phyloP scores from a whole-genome alignment of 2,797 vertebrate genomes.

The Nyctibius grandis region DNA sequence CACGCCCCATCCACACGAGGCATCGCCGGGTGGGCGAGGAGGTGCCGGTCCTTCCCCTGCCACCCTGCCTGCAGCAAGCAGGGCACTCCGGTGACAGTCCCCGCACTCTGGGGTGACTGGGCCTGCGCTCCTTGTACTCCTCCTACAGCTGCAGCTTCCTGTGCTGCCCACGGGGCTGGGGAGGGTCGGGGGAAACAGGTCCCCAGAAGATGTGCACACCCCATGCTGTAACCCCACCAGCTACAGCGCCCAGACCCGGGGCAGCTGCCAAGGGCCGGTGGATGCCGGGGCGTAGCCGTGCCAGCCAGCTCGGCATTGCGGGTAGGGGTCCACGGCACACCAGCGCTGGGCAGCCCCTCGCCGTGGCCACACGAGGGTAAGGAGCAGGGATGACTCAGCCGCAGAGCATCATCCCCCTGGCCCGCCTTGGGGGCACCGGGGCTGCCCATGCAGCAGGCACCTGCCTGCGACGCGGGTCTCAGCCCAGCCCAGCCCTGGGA shows the following conservation, averaged over 20 bases:
- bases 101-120: rapidly evolving
- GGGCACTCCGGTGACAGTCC: not conserved
- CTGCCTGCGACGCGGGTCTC: rapidly evolving
- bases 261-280: rapidly evolving
- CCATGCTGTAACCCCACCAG: not conserved
- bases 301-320: rapidly evolving
- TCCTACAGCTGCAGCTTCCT: not conserved
- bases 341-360: rapidly evolving
- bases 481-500: not conserved
- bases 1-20: rapidly evolving
- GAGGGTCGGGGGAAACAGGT: not conserved
- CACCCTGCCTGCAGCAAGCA: not conserved
- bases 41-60: not conserved
- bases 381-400: constrained; percentile 43
- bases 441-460: not conserved
- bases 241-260: rapidly evolving
- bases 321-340: not conserved
- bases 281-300: not conserved
- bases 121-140: not conserved
- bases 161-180: rapidly evolving
- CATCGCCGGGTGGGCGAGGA: rapidly evolving
- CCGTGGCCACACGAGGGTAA: rapidly evolving
- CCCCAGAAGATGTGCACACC: not conserved
- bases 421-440: not conserved
- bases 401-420: not conserved